These are phyloP conservation scores for Cylloceria caligata DNA, from an alignment of 2,888 invertebrate genomes.

Conservation along the genomic window DNA sequence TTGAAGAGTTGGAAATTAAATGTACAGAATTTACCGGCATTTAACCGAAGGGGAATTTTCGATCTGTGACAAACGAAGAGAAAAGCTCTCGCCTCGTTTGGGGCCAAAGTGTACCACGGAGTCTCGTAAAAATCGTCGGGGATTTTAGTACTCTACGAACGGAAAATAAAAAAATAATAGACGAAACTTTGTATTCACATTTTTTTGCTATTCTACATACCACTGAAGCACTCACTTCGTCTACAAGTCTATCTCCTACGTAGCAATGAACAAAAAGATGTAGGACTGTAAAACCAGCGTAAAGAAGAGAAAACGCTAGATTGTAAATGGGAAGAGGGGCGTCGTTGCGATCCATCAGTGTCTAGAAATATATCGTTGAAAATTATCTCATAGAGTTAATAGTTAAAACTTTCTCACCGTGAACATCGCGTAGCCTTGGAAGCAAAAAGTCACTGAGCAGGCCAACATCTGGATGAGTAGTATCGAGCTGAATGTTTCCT, in stretches of 20 bases:
- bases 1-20: slow-evolving; percentile 49
- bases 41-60: slow-evolving; percentile 47
- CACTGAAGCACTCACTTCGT: slow-evolving; percentile 16
- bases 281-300: slow-evolving; percentile 54
- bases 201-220: neutral
- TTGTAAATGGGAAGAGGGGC: slow-evolving; percentile 26
- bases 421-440: slow-evolving; percentile 61
- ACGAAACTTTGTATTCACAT: neutral
- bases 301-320: slow-evolving; percentile 44
- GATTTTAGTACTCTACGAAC: slow-evolving; percentile 35
- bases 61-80: slow-evolving; percentile 47
- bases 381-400: neutral
- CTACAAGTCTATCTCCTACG: slow-evolving; percentile 55
- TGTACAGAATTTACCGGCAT: slow-evolving; percentile 60
- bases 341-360: slow-evolving; percentile 28
- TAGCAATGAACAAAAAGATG: slow-evolving; percentile 64
- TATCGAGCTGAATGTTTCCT: slow-evolving; percentile 59
- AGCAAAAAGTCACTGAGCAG: slow-evolving; percentile 64
- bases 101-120: slow-evolving; percentile 55
- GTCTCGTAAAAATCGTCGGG: slow-evolving; percentile 50
- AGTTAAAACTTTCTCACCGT: slow-evolving; percentile 46
- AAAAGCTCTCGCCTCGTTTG: slow-evolving; percentile 39
- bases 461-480: slow-evolving; percentile 63
- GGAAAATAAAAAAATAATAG: neutral
- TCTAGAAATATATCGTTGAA: slow-evolving; percentile 14